phyloP scores from a whole-genome alignment of 2,888 invertebrate genomes.

The Eilema sororculum region DNA sequence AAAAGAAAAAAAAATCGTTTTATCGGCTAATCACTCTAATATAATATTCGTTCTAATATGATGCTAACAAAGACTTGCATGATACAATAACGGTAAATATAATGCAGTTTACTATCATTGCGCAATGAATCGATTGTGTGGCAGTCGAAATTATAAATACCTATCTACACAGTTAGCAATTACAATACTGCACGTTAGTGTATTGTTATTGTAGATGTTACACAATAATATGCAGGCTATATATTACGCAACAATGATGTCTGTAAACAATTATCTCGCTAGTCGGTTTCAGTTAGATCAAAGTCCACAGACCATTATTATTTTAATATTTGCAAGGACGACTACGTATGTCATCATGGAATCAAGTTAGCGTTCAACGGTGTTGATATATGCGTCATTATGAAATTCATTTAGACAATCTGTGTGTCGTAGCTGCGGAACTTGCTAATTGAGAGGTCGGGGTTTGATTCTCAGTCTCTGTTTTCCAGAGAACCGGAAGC shows the following conservation, averaged over 20 bases:
- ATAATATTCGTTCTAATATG: not conserved
- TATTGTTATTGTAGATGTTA: constrained; percentile 37
- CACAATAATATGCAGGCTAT: constrained; percentile 35
- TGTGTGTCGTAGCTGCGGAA: not conserved
- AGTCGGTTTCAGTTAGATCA: constrained; percentile 30
- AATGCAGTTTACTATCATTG: constrained; percentile 11
- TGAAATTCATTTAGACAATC: not conserved
- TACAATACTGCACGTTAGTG: constrained; percentile 34
- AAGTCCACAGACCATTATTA: constrained; percentile 18
- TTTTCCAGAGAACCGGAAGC: too few species aligned
- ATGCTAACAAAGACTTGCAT: not conserved
- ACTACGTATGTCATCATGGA: not conserved
- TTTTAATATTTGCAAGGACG: not conserved
- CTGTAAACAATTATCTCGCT: constrained; percentile 29
- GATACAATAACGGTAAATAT: constrained; percentile 1
- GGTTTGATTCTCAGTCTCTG: not conserved
- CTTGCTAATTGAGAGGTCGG: not conserved
- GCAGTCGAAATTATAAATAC: constrained; percentile 28
- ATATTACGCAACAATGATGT: constrained; percentile 37
- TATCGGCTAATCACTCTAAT: not conserved
- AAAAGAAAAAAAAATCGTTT: not conserved
- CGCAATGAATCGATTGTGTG: constrained; percentile 19
- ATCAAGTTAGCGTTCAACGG: not conserved
- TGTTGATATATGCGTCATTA: not conserved
- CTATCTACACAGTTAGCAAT: constrained; percentile 22